phyloP scores from a whole-genome alignment of 1,140 invertebrate genomes.

The Anastrepha obliqua region DNA sequence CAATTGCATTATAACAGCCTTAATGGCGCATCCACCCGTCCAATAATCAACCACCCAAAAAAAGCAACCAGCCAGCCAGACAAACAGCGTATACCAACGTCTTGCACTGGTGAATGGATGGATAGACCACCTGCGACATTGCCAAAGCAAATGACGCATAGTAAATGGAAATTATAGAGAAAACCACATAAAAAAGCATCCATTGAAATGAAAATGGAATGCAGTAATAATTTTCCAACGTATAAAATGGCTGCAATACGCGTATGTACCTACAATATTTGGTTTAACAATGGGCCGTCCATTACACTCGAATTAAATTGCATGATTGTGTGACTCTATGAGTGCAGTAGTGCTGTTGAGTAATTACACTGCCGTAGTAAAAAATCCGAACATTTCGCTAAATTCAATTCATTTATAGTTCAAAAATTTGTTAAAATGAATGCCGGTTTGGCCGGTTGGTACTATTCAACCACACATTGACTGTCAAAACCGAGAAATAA shows the following conservation, averaged over 20 bases:
- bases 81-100: not conserved
- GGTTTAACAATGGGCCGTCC: not conserved
- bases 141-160: constrained; percentile 8
- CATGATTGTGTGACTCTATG: not conserved
- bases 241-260: not conserved
- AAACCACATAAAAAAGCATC: not conserved
- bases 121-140: not conserved
- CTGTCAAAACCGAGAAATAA: no score
- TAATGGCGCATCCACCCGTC: not conserved
- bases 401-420: no score
- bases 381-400: no score
- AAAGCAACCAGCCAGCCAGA: not conserved
- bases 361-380: not conserved
- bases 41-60: not conserved
- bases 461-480: no score
- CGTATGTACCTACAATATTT: not conserved
- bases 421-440: no score
- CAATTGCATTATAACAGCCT: not conserved
- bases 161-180: not conserved
- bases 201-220: constrained; percentile 12
- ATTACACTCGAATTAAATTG: constrained; percentile 29
- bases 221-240: constrained; percentile 21
- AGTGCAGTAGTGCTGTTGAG: not conserved
- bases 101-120: not conserved
- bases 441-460: no score